Evolutionary conservation across 64 coral and sea anemone species (phyloP).

Genomic region (Montipora foliosa): DNA sequence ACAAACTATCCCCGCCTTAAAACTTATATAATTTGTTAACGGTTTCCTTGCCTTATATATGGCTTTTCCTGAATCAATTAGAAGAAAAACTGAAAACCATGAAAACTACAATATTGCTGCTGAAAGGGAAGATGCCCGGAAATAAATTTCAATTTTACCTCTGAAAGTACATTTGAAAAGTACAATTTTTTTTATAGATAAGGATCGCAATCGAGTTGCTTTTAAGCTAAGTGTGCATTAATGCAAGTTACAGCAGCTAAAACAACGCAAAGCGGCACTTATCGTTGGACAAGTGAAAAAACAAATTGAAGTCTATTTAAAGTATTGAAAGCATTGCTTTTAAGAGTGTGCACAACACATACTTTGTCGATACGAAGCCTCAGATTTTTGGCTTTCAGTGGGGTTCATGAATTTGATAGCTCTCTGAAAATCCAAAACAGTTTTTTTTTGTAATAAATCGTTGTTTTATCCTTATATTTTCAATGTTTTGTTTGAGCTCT

Average conservation of each 20-base stretch:
- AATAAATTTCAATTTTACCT: slow-evolving; percentile 11
- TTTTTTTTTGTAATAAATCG: neutral
- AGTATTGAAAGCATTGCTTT: slow-evolving; percentile 38
- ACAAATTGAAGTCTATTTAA: slow-evolving; percentile 39
- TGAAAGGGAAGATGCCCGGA: neutral
- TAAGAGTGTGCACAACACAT: neutral
- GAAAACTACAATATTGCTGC: neutral
- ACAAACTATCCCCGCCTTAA: too few species aligned
- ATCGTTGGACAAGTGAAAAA: slow-evolving; percentile 45
- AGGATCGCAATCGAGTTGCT: slow-evolving; percentile 29
- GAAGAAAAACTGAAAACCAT: neutral
- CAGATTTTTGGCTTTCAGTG: neutral
- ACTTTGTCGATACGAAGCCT: neutral
- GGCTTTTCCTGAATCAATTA: too few species aligned
- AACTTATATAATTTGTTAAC: too few species aligned
- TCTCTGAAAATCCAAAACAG: neutral
- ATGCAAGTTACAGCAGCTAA: slow-evolving; percentile 38
- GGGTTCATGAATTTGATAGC: neutral
- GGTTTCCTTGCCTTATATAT: too few species aligned
- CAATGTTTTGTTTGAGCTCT: slow-evolving; percentile 39
- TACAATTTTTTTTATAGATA: slow-evolving; percentile 23
- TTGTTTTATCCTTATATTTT: slow-evolving; percentile 20
- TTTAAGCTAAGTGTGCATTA: slow-evolving; percentile 52
- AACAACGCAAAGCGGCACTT: slow-evolving; percentile 50
- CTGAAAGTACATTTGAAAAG: slow-evolving; percentile 42